These are phyloP conservation scores for Lineus longissimus DNA, from an alignment of 1,140 invertebrate species.

Conservation along the genomic window DNA sequence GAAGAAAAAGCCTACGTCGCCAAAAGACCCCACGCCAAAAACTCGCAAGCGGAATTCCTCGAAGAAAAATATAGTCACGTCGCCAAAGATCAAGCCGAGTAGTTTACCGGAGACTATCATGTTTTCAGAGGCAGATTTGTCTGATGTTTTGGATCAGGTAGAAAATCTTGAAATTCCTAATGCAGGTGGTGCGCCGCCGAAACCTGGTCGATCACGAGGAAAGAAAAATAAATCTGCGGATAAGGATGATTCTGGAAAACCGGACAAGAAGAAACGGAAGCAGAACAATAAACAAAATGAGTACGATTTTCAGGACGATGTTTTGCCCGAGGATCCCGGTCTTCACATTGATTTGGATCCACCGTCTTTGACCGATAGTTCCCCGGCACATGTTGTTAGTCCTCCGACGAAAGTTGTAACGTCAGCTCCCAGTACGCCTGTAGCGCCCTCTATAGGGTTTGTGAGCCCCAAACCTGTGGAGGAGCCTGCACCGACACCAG, in stretches of 20 bases:
- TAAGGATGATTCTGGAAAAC: constrained; percentile 21
- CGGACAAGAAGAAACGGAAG: constrained; percentile 30
- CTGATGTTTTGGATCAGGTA: constrained; percentile 43
- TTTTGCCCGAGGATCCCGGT: constrained; percentile 5
- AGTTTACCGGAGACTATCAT: constrained; percentile 38
- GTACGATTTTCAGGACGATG: constrained; percentile 39
- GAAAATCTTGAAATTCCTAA: constrained; percentile 30
- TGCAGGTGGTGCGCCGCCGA: constrained; percentile 5
- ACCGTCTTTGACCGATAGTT: not conserved
- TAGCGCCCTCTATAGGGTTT: too few relatives aligned
- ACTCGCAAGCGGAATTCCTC: not conserved
- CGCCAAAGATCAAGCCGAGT: constrained; percentile 3
- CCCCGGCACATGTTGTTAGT: not conserved
- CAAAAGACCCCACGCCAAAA: constrained; percentile 1
- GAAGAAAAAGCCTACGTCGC: not conserved
- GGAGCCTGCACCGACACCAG: too few relatives aligned
- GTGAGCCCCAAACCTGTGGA: too few relatives aligned
- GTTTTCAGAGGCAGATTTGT: constrained; percentile 39
- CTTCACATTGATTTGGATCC: constrained; percentile 3
- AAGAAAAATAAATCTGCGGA: constrained; percentile 16
- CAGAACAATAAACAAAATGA: constrained; percentile 25
- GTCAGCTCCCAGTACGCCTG: not conserved
- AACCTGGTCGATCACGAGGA: constrained; percentile 24
- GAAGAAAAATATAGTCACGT: constrained; percentile 5
- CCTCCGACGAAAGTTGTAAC: not conserved